These are phyloP conservation scores for Escarpia spicata DNA, from an alignment of 2,888 invertebrate species.

Conservation along the genomic window DNA sequence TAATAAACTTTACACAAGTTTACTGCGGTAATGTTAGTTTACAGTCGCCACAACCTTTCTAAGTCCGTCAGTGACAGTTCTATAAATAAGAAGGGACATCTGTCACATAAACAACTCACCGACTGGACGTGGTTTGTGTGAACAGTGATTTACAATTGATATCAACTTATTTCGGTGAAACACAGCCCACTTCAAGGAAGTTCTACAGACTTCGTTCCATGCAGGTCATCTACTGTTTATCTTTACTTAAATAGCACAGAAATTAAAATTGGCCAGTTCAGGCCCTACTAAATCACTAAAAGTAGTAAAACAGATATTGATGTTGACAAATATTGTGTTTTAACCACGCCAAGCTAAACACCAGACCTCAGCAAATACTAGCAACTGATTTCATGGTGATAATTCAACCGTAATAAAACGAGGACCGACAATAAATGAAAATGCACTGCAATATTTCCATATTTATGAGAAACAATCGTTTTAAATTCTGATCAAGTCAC, in stretches of 20 bases:
- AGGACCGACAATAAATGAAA: not conserved
- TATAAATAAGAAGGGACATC: not conserved
- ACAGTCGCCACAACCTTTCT: not conserved
- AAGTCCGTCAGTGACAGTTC: not conserved
- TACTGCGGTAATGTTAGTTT: not conserved
- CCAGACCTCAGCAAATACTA: not conserved
- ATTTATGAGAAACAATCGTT: conserved; percentile 3
- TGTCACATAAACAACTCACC: not conserved
- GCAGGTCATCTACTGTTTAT: not conserved
- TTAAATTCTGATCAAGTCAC: not conserved
- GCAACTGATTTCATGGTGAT: not conserved
- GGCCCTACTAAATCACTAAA: not conserved
- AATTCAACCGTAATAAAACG: not conserved
- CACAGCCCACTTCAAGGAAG: not conserved
- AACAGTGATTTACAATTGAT: not conserved
- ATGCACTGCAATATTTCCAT: not conserved
- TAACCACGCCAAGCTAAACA: not conserved
- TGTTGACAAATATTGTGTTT: not conserved
- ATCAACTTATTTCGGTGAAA: not conserved
- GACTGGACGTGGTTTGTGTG: not conserved
- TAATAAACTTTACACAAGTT: not conserved
- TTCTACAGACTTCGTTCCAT: not conserved
- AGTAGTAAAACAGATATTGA: not conserved
- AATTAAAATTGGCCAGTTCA: not conserved
- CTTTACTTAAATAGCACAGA: not conserved